phyloP scores from a whole-genome alignment of 2,797 vertebrate genomes.

The Clamator glandarius region DNA sequence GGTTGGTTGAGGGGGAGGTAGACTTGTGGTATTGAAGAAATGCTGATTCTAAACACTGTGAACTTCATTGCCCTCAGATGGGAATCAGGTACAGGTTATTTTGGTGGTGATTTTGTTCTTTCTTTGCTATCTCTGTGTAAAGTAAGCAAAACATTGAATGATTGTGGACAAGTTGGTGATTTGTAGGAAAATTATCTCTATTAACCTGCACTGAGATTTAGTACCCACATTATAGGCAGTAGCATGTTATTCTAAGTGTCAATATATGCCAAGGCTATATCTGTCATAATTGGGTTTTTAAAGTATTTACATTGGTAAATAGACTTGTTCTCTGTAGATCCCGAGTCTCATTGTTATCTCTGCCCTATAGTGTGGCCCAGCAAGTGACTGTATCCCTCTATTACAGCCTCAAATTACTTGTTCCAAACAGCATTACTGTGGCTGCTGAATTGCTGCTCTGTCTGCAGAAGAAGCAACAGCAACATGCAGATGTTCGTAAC shows the following conservation, averaged over 20 bases:
- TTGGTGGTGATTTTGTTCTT: background rate
- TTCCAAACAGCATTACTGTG: background rate
- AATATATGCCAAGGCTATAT: background rate
- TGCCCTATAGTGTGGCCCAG: background rate
- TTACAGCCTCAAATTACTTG: background rate
- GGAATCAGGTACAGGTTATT: background rate
- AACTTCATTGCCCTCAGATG: background rate
- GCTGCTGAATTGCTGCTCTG: background rate
- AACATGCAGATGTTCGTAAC: background rate
- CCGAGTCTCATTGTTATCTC: background rate
- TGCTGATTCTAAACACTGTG: background rate
- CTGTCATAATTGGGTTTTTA: background rate
- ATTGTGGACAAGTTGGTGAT: background rate
- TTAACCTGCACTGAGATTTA: background rate
- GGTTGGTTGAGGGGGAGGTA: background rate
- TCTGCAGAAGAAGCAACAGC: background rate
- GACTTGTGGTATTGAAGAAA: background rate
- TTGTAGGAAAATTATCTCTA: background rate
- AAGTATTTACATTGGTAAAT: background rate
- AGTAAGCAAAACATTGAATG: background rate
- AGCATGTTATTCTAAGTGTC: background rate
- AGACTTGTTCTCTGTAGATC: background rate
- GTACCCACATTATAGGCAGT: background rate
- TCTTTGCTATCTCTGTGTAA: background rate
- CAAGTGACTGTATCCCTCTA: background rate